A percentile compares a stretch with the other conserved stretches of the same genome.
These are phyloP conservation scores for Phaethon lepturus DNA, from an alignment of 2,113 vertebrate genomes.

Conservation along the genomic window DNA sequence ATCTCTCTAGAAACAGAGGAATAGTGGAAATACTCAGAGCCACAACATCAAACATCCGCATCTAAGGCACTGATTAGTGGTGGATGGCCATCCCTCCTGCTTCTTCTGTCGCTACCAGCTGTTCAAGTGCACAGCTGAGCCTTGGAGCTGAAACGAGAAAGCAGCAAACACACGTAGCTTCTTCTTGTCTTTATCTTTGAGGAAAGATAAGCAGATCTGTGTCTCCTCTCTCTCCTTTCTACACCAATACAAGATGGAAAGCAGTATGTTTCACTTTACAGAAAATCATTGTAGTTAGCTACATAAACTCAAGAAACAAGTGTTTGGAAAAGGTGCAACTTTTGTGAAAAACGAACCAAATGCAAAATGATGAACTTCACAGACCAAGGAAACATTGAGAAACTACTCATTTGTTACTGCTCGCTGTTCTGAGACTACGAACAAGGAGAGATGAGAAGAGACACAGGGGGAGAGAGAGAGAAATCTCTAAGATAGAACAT, in stretches of 20 bases:
- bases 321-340: not conserved
- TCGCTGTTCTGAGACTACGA: not conserved
- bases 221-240: not conserved
- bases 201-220: not conserved
- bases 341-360: not conserved
- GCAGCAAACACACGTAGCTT: not conserved
- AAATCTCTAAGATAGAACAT: not conserved
- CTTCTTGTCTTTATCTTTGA: not conserved
- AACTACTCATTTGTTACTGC: not conserved
- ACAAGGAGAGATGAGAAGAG: not conserved
- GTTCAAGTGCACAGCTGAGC: not conserved
- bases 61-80: not conserved
- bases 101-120: not conserved
- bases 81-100: not conserved
- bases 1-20: not conserved
- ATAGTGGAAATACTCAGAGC: not conserved
- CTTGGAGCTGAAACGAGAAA: not conserved
- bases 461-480: fast-evolving
- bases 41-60: not conserved
- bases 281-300: not conserved
- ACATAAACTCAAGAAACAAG: not conserved
- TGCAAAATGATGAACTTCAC: not conserved
- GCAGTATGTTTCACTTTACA: not conserved
- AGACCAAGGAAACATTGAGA: not conserved
- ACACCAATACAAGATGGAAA: not conserved